Evolutionary conservation across 2,888 invertebrate species (phyloP), one percentile per base, ranked within the genome.

Genomic region (Xanthorhoe designata): DNA sequence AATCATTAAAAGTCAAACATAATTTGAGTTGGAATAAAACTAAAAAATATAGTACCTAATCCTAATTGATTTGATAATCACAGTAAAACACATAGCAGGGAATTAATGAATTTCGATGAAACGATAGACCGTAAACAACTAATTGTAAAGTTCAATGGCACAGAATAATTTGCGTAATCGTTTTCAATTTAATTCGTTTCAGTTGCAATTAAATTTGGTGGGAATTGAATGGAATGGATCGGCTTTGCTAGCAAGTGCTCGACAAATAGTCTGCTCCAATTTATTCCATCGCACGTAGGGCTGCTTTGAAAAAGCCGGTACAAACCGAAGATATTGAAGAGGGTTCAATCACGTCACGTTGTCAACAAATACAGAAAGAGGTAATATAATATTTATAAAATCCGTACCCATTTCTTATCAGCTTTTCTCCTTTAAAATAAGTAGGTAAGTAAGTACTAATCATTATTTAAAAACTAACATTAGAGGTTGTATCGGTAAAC

Each of bases 161-260:
- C 65, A 42, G 76, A 82, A 85, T 90, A 84, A 90, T 89, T 86
- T 79, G 76, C 72, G 74, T 79, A 79, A 86, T 80, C 86, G 83
- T 86, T 82, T 87, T 89, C 86, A 86, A 83, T 86, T 87, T 84
- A 84, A 80, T 78, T 82, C 84, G 82, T 85, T 88, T 86, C 89
- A 81, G 86, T 89, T 86, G 88, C 91, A 90, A 91, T 92, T 91
- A 91, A 92, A 91, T 89, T 91, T 87, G 83, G 88, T 81, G 77
- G 82, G 86, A 90, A 92, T 91, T 86, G 90, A 91, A 89, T 90
- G 83, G 83, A 82, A 75, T 80, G 85, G 83, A 86, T 87, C 85
- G 83, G 78, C 80, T 59, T 59, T 58, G 56, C 82, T 81, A 82
- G 86, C 85, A 86, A 92, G 92, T 91, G 91, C 87, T 92, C 87